Evolutionary conservation across 2,797 vertebrate species (phyloP), one percentile per base, ranked within the genome.

Genomic region (Sarcoramphus papa): DNA sequence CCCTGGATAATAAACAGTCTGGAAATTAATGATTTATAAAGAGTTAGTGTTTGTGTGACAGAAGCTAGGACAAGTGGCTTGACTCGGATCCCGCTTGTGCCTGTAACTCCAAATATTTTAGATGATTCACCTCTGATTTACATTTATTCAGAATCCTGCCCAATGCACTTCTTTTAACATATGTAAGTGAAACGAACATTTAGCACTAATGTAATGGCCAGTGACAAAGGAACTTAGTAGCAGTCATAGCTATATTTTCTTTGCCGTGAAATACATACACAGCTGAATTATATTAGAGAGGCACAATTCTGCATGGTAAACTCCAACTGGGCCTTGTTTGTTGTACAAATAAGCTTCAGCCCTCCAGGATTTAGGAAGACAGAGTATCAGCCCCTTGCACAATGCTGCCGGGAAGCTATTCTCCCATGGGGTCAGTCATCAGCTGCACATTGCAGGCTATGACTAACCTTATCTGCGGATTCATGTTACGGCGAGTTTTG

Each of bases 1-100:
- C 93, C 91, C 92, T 3, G 30, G 95, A 97, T 95, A 96, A 96
- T 95, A 97, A 96, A 90, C 78, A 95, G 94, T 90, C 94, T 96
- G 96, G 95, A 97, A 97, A 97, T 97, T 91, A 96, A 97, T 96
- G 93, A 97, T 96, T 96, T 95, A 96, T 95, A 96, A 95, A 89
- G 93, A 83, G 82, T 87, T 96, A 88, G 95, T 65, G 80, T 96
- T 97, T 92, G 93, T 65, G 54, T 82, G 93, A 81, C 85, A 95
- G 88, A 92, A 95, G 77, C 35, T 91, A 79, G 95, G 94, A 91
- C 93, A 87, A 96, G 93, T 64, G 88, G 62, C 87, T 75, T 65
- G 62, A 74, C 57, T 95, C 20, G 6, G 57, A 59, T 90, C 81
- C 72, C 2, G 1, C 74, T 85, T 41, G 19, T 60, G 78, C 78